A percentile compares a stretch with the other conserved stretches of the same genome.
Conservation (phyloP, 2,797 vertebrate species). For the Oryzias sinensis region DNA sequence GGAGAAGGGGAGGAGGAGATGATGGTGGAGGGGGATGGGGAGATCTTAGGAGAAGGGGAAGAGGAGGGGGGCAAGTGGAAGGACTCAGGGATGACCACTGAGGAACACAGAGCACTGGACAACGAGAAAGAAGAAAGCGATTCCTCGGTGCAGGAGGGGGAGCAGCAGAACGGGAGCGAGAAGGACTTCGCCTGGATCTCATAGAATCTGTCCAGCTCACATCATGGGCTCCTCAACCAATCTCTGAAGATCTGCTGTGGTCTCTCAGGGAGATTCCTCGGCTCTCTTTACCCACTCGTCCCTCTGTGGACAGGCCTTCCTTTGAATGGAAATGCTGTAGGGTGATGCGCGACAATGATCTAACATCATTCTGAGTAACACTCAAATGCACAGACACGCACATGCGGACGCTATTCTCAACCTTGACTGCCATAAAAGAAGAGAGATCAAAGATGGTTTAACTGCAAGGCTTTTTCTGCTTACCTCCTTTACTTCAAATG, state of each 20-base stretch:
- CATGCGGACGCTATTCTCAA: slow-evolving; percentile 41
- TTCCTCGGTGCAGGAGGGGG: slow-evolving; percentile 86
- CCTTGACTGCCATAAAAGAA: slow-evolving; percentile 66
- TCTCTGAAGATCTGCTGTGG: slow-evolving; percentile 63
- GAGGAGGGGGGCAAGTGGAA: slow-evolving; percentile 91
- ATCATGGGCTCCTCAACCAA: slow-evolving; percentile 38
- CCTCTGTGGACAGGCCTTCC: slow-evolving; percentile 59
- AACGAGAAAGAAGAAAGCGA: slow-evolving; percentile 91
- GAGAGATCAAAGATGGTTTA: slow-evolving; percentile 46
- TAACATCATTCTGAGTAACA: slow-evolving; percentile 45
- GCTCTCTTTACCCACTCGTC: slow-evolving; percentile 65
- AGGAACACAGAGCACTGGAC: slow-evolving; percentile 79
- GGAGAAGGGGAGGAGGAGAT: slow-evolving; percentile 88
- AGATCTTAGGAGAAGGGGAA: slow-evolving; percentile 84
- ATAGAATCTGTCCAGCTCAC: slow-evolving; percentile 72
- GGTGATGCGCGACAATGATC: slow-evolving; percentile 68
- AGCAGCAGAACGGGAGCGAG: slow-evolving; percentile 83
- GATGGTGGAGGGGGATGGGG: slow-evolving; percentile 82
- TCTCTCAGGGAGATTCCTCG: slow-evolving; percentile 61
- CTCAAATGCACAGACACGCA: slow-evolving; percentile 24
- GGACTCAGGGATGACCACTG: slow-evolving; percentile 84
- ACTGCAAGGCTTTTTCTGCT: slow-evolving; percentile 65
- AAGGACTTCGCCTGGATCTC: slow-evolving; percentile 97
- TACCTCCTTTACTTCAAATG: slow-evolving; percentile 76
- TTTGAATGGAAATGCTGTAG: slow-evolving; percentile 58